phyloP scores from a whole-genome alignment of 1,140 invertebrate genomes.

The Holotrichia oblita region DNA sequence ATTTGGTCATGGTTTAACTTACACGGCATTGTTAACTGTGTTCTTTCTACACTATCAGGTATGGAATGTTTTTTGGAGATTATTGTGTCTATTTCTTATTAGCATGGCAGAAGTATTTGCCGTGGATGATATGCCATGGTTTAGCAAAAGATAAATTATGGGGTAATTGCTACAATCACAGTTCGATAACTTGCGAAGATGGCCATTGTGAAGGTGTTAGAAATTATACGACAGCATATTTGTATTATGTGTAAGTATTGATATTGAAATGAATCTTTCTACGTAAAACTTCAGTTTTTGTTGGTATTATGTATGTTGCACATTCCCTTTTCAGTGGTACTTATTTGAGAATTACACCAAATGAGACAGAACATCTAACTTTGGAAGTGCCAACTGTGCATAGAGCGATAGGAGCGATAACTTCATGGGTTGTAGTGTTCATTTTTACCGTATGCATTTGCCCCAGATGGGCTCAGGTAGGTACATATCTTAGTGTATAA shows the following conservation, averaged over 20 bases:
- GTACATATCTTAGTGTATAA: not conserved
- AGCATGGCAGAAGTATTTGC: not conserved
- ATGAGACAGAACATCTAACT: not conserved
- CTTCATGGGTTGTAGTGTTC: not conserved
- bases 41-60: slow-evolving; percentile 18
- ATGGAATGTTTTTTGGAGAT: slow-evolving; percentile 1
- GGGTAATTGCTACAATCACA: not conserved
- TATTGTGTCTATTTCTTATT: slow-evolving; percentile 6
- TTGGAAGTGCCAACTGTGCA: not conserved
- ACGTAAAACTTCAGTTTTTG: no score
- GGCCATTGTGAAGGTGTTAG: not conserved
- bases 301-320: no score
- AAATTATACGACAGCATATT: not conserved
- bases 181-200: no score
- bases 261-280: no score
- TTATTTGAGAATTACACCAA: not conserved
- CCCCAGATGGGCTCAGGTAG: not conserved
- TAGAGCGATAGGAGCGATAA: not conserved
- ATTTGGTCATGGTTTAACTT: not conserved
- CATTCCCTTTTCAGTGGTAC: not conserved
- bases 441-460: not conserved
- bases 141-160: not conserved
- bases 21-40: not conserved
- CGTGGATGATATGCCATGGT: slow-evolving; percentile 27
- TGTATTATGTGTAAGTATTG: not conserved